Evolutionary conservation across 2,888 invertebrate species (phyloP).

Genomic region (Eilema sororculum): DNA sequence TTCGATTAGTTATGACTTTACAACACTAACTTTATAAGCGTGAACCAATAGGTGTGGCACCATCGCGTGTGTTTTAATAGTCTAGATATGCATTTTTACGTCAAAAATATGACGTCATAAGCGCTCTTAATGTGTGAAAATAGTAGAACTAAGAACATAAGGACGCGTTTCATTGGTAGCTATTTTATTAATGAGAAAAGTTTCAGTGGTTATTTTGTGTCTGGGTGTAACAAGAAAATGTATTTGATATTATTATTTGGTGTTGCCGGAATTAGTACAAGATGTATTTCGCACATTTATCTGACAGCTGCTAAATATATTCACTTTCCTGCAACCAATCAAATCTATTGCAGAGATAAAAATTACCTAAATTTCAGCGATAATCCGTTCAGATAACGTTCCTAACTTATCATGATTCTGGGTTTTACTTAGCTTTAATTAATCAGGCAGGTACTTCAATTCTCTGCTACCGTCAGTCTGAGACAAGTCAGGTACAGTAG

Average conservation of each 20-base stretch:
- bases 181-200: conserved; percentile 11
- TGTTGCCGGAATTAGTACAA: neutral
- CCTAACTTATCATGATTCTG: neutral
- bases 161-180: conserved; percentile 13
- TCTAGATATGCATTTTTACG: conserved; percentile 63
- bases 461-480: neutral
- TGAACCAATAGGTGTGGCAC: conserved; percentile 33
- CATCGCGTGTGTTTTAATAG: conserved; percentile 58
- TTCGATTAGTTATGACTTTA: too few relatives aligned
- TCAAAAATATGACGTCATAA: conserved; percentile 58
- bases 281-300: neutral
- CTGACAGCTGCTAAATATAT: too few relatives aligned
- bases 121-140: conserved; percentile 49
- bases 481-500: neutral
- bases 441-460: neutral
- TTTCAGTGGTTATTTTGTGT: conserved; percentile 8
- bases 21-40: neutral
- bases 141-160: conserved; percentile 17
- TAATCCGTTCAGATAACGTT: too few relatives aligned
- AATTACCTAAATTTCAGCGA: too few relatives aligned
- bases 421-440: neutral
- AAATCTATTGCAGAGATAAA: too few relatives aligned
- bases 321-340: too few relatives aligned
- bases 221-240: neutral
- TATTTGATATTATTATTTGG: neutral